Base-by-base conservation (phyloP, 2,113 vertebrate species). In the Phyllopteryx taeniolatus region DNA sequence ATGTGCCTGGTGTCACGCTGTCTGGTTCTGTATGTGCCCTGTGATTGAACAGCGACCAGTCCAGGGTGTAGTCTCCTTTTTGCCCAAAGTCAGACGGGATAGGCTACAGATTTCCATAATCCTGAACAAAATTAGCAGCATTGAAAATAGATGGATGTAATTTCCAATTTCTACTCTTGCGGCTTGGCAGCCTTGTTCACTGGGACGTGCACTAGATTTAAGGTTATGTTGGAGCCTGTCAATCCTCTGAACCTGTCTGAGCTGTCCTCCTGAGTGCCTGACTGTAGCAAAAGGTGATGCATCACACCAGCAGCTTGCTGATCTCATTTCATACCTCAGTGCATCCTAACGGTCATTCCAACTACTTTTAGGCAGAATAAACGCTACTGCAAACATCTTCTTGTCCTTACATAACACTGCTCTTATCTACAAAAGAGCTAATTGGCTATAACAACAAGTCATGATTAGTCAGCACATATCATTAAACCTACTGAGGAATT, bases 191-290 rank as follows among this genome's bases (percentile, higher is more conserved):
- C 27, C 11, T 35, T 53, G 66, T 53, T 68, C 66, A 35, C 46
- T 12, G 9, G 47, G 22, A 68, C 10, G 17, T 51, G 44, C 22
- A 67, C 15, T 2, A 46, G 64, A 66, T 7, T 27, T 33, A 27
- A 51, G 46, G 65, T 49, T 22, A 67, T 51, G 13, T 12, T 47
- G 65, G 17, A 39, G 14, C 35, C 63, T 53, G 66, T 68, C 66
- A 51, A 51, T 53, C 17, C 15, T 68, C 66, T 35, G 66, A 47
- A 68, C 31, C 17, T 68, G 49, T 68, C 33, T 54, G 33, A 54
- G 35, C 35, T 62, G 33, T 62, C 60, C 60, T 20, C 60, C 33
- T 35, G 66, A 39, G 49, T 42, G 31, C 8, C 31, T 20, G 51
- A 22, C 47, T 56, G 47, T 4, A 67, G 66, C 31, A 33, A 54